Percentiles rank a stretch among this genome's conserved stretches.
phyloP scores from a whole-genome alignment of 2,888 invertebrate species.

The Phragmatobia fuliginosa region DNA sequence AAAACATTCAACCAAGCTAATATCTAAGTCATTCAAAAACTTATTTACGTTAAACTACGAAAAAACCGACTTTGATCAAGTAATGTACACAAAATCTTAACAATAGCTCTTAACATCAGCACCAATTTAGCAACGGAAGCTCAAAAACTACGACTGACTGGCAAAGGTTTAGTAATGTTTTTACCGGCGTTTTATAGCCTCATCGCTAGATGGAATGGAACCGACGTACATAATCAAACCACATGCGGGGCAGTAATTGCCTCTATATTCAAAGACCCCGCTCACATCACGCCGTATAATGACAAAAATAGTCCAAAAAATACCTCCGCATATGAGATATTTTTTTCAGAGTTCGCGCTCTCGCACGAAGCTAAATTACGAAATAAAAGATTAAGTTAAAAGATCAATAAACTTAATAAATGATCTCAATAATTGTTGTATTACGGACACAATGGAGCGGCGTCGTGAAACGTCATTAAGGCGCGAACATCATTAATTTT shows the following conservation, averaged over 20 bases:
- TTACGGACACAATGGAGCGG: conserved; percentile 86
- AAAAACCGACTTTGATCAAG: conserved; percentile 44
- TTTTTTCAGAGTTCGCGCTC: conserved; percentile 84
- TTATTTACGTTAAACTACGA: conserved; percentile 54
- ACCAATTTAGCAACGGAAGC: conserved; percentile 85
- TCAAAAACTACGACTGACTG: conserved; percentile 75
- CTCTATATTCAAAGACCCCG: conserved; percentile 84
- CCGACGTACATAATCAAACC: conserved; percentile 84
- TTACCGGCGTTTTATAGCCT: conserved; percentile 76
- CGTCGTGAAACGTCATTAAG: conserved; percentile 86
- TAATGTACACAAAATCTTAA: conserved; percentile 64
- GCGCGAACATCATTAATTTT: conserved; percentile 86
- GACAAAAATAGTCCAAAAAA: conserved; percentile 87
- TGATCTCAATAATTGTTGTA: conserved; percentile 87
- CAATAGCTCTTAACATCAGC: conserved; percentile 76
- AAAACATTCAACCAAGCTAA: conserved; percentile 54
- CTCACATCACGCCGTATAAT: conserved; percentile 86
- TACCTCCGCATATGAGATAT: conserved; percentile 84
- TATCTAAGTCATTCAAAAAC: conserved; percentile 50
- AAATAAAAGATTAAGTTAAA: conserved; percentile 87
- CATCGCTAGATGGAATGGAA: conserved; percentile 80
- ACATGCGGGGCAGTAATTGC: conserved; percentile 86
- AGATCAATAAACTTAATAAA: conserved; percentile 87
- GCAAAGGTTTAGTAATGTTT: conserved; percentile 80
- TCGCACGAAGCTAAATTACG: conserved; percentile 85